These are phyloP conservation scores for Nyctereutes procyonoides DNA, from an alignment of 2,113 vertebrate species.

Conservation along the genomic window DNA sequence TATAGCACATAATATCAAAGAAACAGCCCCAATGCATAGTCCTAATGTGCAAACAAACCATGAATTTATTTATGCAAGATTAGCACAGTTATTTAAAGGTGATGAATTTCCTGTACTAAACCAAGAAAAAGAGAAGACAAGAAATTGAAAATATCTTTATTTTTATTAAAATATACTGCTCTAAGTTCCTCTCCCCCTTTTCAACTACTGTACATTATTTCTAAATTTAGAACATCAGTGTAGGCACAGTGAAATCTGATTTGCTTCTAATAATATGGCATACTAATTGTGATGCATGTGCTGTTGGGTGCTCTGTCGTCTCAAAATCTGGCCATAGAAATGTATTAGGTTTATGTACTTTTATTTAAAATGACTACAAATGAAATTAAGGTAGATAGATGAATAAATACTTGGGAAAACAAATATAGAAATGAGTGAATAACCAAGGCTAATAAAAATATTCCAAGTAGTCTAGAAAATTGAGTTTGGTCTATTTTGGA, in stretches of 20 bases:
- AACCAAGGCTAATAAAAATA: conserved; percentile 72
- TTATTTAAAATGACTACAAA: conserved; percentile 76
- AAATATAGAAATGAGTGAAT: conserved; percentile 67
- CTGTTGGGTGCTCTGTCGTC: conserved; percentile 77
- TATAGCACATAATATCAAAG: conserved; percentile 30
- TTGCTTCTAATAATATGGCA: conserved; percentile 87
- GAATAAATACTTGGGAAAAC: conserved; percentile 67
- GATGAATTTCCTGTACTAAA: conserved; percentile 75
- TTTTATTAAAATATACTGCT: conserved; percentile 77
- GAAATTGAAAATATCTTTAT: conserved; percentile 69
- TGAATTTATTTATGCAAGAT: conserved; percentile 70
- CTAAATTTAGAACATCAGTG: conserved; percentile 86
- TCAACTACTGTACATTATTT: conserved; percentile 83
- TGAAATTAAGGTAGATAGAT: conserved; percentile 75
- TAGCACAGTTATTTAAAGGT: conserved; percentile 71
- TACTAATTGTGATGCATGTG: conserved; percentile 85
- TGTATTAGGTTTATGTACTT: conserved; percentile 71
- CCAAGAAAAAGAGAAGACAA: conserved; percentile 69
- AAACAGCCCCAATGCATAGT: conserved; percentile 1
- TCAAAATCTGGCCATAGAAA: conserved; percentile 78
- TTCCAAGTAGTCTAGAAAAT: conserved; percentile 51
- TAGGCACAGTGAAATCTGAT: conserved; percentile 86
- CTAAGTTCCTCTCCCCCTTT: conserved; percentile 73
- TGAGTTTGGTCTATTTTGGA: conserved; percentile 58
- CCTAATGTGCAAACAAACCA: conserved; percentile 58